Conservation (phyloP, 2,113 vertebrate genomes). For the Ellobius talpinus region DNA sequence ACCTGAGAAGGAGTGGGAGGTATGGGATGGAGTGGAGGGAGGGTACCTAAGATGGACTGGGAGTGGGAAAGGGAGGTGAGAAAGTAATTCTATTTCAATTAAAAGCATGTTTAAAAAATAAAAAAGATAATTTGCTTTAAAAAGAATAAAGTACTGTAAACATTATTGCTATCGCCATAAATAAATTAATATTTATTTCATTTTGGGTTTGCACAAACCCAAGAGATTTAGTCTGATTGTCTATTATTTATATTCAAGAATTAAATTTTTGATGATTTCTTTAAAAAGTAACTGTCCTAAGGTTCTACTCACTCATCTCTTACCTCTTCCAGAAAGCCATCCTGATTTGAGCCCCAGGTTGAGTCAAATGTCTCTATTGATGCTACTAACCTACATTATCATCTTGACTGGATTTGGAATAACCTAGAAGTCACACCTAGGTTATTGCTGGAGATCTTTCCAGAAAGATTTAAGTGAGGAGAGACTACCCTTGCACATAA, state of each 20-base stretch:
- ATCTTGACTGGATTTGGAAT: neutral
- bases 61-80: neutral
- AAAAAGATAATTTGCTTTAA: neutral
- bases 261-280: neutral
- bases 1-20: neutral
- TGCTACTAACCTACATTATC: neutral
- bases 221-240: neutral
- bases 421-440: no score
- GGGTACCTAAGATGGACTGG: neutral
- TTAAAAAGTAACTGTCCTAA: neutral
- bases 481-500: neutral
- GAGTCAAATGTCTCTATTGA: neutral
- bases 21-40: neutral
- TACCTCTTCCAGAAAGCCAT: neutral
- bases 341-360: neutral
- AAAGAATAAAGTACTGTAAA: neutral
- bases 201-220: no score
- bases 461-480: neutral
- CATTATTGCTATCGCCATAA: neutral
- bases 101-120: neutral
- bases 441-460: neutral
- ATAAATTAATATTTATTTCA: neutral
- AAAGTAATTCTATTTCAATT: neutral
- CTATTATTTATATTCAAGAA: neutral
- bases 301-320: neutral